Evolutionary conservation across 2,113 vertebrate genomes (phyloP), one percentile per base, ranked within the genome.

Genomic region (Tragelaphus buxtoni): DNA sequence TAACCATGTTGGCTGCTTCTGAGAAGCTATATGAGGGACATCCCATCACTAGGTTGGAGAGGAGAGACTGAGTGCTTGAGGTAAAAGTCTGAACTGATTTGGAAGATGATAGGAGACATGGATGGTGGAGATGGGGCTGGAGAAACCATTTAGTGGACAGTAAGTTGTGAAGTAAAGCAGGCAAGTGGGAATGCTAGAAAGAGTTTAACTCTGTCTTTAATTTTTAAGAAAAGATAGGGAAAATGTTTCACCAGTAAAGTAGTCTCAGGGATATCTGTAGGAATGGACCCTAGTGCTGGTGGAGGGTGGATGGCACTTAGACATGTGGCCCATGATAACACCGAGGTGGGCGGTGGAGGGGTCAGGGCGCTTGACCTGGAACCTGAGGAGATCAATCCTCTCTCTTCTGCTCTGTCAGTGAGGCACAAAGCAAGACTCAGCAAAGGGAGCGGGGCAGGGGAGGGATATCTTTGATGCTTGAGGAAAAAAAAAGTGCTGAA

Each of bases 291-390:
- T 3, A 9, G n/a, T 30, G 39, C 39, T 32, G 13, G 51, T 35
- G 12, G 39, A 20, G 10, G 42, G 22, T 58, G 39, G 12, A 1
- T 17, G 8, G 4, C 17, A 4, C n/a, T 4, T 16, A 14, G 20
- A 55, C 7, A 4, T 9, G n/a, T 55, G 53, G 12, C 4, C 6
- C 9, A 5, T 5, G 3, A 24, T 32, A 1, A 0, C n/a, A 32
- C 65, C 13, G 32, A 49, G 22, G 9, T 32, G 7, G 10, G 32
- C 12, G 2, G 9, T 39, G 28, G 35, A 42, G 30, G 18, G 45
- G 12, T 42, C 83, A 5, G 83, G 9, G 13, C 1, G 2, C n/a
- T 16, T 9, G 39, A 7, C 1, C 28, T 45, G 35, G 35, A 10
- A 1, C 10, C 12, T 5, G 2, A 26, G 30, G 8, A 26, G 17